A percentile compares a stretch with the other conserved stretches of the same genome.
phyloP scores from a whole-genome alignment of 2,797 vertebrate genomes.

The Diglossa cyanea region DNA sequence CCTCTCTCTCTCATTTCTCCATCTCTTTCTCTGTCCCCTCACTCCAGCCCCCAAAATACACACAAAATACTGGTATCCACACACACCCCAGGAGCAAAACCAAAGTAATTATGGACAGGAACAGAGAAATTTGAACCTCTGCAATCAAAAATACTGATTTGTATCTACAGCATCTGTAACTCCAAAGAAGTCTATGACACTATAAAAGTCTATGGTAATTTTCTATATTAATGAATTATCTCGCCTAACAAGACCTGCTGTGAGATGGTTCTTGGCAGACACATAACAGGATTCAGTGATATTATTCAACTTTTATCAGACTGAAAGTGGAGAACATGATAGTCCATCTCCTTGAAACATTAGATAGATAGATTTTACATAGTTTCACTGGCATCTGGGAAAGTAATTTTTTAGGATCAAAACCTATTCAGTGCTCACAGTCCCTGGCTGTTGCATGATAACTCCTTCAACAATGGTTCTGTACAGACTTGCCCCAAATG shows the following conservation, averaged over 20 bases:
- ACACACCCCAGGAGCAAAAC: not conserved
- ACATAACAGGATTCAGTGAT: not conserved
- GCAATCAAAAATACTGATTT: not conserved
- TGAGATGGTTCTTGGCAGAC: not conserved
- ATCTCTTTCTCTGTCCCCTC: not conserved
- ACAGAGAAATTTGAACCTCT: not conserved
- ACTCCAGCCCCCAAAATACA: not conserved
- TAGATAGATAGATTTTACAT: not conserved
- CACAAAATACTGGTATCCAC: not conserved
- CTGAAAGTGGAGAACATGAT: not conserved
- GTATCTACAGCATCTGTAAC: not conserved
- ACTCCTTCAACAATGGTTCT: not conserved
- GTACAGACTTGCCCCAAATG: not conserved
- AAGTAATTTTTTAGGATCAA: not conserved
- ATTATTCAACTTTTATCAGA: not conserved
- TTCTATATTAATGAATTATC: not conserved
- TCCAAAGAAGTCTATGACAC: not conserved
- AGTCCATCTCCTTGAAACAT: not conserved
- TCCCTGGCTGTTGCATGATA: not conserved
- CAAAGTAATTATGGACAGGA: not conserved
- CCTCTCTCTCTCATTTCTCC: not conserved
- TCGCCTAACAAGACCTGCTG: not conserved
- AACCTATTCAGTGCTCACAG: not conserved
- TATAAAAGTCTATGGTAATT: not conserved
- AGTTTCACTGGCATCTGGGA: not conserved